Base-by-base conservation (phyloP, 2,888 invertebrate species). In the Oscheius sp. region DNA sequence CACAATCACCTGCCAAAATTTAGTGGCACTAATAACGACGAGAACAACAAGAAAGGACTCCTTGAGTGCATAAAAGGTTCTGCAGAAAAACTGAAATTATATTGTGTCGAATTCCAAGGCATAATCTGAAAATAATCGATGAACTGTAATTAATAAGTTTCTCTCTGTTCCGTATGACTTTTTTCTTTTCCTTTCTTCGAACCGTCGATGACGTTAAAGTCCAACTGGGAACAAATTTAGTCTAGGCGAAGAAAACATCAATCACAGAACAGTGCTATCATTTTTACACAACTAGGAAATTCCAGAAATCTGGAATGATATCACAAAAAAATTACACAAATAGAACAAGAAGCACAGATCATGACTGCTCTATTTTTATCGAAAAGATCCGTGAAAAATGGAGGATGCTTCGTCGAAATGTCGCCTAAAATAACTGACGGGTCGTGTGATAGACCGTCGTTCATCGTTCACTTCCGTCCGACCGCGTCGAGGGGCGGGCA, bases 371-470 rank as follows among this genome's bases (percentile, higher is more conserved):
- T n/a, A 49, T n/a, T 18, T 21, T n/a, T 49, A 49, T 49, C 21
- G 7, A 6, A 49, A 49, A 18, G 49, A 49, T 49, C 5, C 21
- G 53, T 21, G 53, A 53, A 21, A 18, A 18, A 53, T 18, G 53
- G 25, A n/a, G 49, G 21, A 16, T 53, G 25, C 23, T 1, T 9
- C 25, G 25, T 25, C 21, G 23, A 53, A 9, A 21, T 53, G 35
- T 2, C 21, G 18, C 61, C 43, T 41, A 61, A 61, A 61, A 61
- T 61, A 61, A 43, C 41, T 23, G 45, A n/a, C 55, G n/a, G 13
- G 18, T 49, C n/a, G 49, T 5, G 16, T 61, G 61, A 61, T 43
- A 35, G 61, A n/a, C 45, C 61, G 43, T 61, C 61, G 61, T 61
- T 61, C 61, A 61, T 43, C 55, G 55, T 23, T 61, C n/a, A 43